Base-by-base conservation (phyloP, 1,140 invertebrate species). In the Coenobita brevimanus region DNA sequence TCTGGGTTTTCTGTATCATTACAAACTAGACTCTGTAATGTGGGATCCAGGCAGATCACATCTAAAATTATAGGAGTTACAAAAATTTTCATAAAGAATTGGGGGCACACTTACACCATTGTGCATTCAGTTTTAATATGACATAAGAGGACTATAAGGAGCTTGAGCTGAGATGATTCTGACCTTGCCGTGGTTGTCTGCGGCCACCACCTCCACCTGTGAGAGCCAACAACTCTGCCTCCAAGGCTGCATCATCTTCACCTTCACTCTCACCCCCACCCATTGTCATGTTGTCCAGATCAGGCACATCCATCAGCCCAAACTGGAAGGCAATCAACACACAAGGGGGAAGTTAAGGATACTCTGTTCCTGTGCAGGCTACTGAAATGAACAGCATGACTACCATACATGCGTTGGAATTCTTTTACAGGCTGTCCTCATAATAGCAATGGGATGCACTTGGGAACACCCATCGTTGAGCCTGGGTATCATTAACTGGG, bases 171-270 rank as follows among this genome's bases (percentile, higher is more conserved):
- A 1, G 33, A 10, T 46, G 27, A 50, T 6, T 64, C 89, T 92
- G 88, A 91, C 91, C 69, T 91, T 91, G 60, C 87, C 83, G 82
- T 89, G 91, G 84, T 90, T 90, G 69, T 64, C 41, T 75, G 21
- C n/a, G 60, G 71, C 43, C 43, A 91, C 92, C 43, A 94, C 94
- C 64, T 94, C 93, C 82, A 95, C 82, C 82, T 8, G 82, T 94
- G 54, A 98, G 94, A 3, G 95, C 96, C 73, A 95, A 94, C 76
- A 98, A 92, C 92, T 98, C 97, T 33, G 96, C 96, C 92, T 98
- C 97, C 36, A 98, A 93, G 91, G 97, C 97, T 87, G 95, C 95
- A 91, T 98, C 96, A 92, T 95, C 94, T 0, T 92, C 82, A 24
- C 43, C 46, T 17, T 76, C 54, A 69, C 62, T 46, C 21, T 24